These are phyloP conservation scores for Boulengeromyrus knoepffleri DNA, from an alignment of 2,113 vertebrate genomes.

Conservation along the genomic window DNA sequence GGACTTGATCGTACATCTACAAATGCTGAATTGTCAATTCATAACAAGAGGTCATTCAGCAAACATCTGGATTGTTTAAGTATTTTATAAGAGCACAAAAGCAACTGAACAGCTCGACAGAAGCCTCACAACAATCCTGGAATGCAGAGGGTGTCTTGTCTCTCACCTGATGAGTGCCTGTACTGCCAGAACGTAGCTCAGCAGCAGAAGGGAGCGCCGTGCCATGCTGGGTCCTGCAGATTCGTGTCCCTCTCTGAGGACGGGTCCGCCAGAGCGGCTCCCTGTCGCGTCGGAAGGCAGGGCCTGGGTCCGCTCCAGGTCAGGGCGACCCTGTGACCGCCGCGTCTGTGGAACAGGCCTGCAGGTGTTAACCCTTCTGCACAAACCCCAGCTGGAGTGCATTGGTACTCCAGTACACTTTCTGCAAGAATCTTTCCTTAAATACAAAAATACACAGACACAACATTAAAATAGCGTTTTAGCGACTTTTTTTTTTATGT, in stretches of 20 bases:
- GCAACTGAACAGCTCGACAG: not conserved
- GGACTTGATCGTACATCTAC: not conserved
- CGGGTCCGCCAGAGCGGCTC: not conserved
- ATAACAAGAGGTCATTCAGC: not conserved
- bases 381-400: not conserved
- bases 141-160: not conserved
- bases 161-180: slow-evolving; percentile 30
- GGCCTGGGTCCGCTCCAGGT: not conserved
- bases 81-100: not conserved
- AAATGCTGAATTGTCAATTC: not conserved
- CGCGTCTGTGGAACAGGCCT: not conserved
- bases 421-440: not conserved
- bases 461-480: not conserved
- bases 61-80: not conserved
- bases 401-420: not conserved
- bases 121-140: not conserved
- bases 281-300: not conserved
- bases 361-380: not conserved
- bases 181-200: not conserved
- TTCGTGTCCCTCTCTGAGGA: not conserved
- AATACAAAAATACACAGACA: not conserved
- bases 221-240: slow-evolving; percentile 15
- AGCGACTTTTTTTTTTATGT: not conserved
- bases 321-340: not conserved
- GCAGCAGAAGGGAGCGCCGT: not conserved